These are phyloP conservation scores for Musca vetustissima DNA, from an alignment of 1,140 invertebrate species.

Conservation along the genomic window DNA sequence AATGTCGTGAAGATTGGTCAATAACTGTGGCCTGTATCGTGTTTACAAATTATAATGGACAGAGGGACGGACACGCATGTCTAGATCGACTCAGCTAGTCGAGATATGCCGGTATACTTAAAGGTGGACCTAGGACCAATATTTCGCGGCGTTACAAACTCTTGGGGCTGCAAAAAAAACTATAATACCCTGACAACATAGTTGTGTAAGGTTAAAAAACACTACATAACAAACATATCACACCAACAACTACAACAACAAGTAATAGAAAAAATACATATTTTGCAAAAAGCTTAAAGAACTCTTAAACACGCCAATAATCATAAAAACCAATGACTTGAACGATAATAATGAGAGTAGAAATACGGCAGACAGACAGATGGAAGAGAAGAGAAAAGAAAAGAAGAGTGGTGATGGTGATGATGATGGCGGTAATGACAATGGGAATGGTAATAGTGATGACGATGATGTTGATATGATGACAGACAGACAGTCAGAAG, in stretches of 20 bases:
- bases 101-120: no score
- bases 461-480: not conserved
- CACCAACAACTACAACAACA: constrained; percentile 41
- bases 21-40: no score
- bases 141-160: no score
- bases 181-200: no score
- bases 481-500: not conserved
- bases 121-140: no score
- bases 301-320: constrained; percentile 50
- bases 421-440: constrained; percentile 34
- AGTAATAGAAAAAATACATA: constrained; percentile 46
- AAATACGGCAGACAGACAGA: no score
- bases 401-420: constrained; percentile 25
- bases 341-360: constrained; percentile 43
- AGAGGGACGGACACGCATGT: no score
- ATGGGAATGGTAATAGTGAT: no score
- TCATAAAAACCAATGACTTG: constrained; percentile 56
- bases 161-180: no score
- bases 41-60: no score
- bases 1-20: no score
- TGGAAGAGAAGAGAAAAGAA: not conserved
- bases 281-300: constrained; percentile 27
- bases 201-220: constrained; percentile 34
- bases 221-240: not conserved
- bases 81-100: no score